Evolutionary conservation across 2,888 invertebrate species (phyloP).

Genomic region (Cyclophora albipunctata): DNA sequence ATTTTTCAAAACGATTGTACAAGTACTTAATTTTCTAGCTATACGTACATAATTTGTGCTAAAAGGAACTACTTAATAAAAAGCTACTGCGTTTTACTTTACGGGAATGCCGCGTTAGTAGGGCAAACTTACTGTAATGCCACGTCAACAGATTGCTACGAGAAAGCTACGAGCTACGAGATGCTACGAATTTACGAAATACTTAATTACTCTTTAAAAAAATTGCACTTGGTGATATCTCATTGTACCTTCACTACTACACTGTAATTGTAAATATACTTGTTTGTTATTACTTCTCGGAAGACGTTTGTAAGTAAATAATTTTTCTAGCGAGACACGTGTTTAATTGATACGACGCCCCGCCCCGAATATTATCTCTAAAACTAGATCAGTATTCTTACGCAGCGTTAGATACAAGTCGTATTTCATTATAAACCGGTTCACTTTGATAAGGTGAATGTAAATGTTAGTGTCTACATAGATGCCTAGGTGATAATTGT

Average conservation of each 20-base stretch:
- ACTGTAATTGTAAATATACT: too few species aligned
- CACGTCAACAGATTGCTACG: slow-evolving; percentile 27
- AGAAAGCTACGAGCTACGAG: slow-evolving; percentile 16
- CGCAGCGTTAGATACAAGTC: slow-evolving; percentile 5
- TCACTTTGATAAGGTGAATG: too few species aligned
- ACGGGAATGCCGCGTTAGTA: background rate
- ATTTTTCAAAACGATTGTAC: too few species aligned
- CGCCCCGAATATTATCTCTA: slow-evolving; percentile 1
- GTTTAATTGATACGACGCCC: slow-evolving; percentile 7
- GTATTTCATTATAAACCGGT: slow-evolving; percentile 2
- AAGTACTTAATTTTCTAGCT: too few species aligned
- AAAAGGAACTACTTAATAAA: background rate
- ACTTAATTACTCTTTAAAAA: background rate
- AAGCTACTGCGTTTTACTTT: background rate
- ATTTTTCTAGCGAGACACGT: slow-evolving; percentile 1
- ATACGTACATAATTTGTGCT: background rate
- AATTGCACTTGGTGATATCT: background rate
- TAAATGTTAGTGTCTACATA: too few species aligned
- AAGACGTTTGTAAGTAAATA: too few species aligned
- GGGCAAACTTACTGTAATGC: slow-evolving; percentile 4
- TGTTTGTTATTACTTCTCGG: too few species aligned
- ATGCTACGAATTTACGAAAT: background rate
- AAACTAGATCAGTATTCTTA: slow-evolving; percentile 2
- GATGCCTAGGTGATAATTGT: too few species aligned
- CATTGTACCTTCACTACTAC: too few species aligned